phyloP scores from a whole-genome alignment of 2,113 vertebrate species.

The Myotis brandtii region DNA sequence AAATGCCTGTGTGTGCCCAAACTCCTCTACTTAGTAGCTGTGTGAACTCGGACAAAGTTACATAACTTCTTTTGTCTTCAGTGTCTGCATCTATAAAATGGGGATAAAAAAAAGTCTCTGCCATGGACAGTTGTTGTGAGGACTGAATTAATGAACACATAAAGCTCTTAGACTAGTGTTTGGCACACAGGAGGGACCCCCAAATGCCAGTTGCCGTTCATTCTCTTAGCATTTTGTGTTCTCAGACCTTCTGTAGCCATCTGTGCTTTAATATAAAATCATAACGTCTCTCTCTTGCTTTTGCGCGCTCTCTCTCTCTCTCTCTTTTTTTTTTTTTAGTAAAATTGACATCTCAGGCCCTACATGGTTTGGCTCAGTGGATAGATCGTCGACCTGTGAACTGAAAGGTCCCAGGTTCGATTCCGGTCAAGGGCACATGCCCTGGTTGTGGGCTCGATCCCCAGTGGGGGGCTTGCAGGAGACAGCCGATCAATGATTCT shows the following conservation, averaged over 20 bases:
- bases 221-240: background rate
- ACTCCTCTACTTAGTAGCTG: background rate
- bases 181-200: background rate
- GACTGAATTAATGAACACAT: background rate
- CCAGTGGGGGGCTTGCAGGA: too few relatives aligned
- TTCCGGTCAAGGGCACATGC: too few relatives aligned
- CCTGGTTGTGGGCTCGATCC: too few relatives aligned
- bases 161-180: background rate
- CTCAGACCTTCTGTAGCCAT: background rate
- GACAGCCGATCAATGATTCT: too few relatives aligned
- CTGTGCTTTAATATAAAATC: constrained; percentile 11
- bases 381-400: too few relatives aligned
- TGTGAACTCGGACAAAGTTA: background rate
- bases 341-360: constrained; percentile 26
- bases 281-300: background rate
- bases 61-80: background rate
- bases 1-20: background rate
- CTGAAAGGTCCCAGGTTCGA: too few relatives aligned
- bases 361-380: too few relatives aligned
- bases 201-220: background rate
- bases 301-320: too few relatives aligned
- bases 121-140: background rate
- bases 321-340: background rate
- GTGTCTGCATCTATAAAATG: background rate
- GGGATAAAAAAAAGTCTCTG: background rate